phyloP scores from a whole-genome alignment of 2,113 vertebrate genomes.

The Tenrec ecaudatus region DNA sequence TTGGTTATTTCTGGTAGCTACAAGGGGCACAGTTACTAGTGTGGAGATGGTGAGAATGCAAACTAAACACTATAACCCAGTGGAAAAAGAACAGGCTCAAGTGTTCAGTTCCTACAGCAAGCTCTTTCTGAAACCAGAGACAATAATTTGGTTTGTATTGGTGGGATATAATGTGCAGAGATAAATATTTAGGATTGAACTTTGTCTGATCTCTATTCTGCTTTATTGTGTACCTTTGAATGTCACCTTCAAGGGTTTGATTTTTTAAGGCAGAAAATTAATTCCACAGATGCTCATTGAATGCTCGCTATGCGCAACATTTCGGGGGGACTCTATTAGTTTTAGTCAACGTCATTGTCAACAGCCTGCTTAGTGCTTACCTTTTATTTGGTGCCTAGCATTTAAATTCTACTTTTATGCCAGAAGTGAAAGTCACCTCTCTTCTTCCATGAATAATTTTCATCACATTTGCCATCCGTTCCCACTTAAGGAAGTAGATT shows the following conservation, averaged over 20 bases:
- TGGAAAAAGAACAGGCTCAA: too few species aligned
- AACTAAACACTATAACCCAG: too few species aligned
- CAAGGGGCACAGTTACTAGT: too few species aligned
- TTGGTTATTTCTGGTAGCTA: too few species aligned
- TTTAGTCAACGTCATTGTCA: neutral
- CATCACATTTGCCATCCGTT: neutral
- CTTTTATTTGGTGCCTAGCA: neutral
- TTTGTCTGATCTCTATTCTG: neutral
- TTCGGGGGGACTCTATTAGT: neutral
- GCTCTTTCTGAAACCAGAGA: too few species aligned
- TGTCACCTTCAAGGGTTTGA: neutral
- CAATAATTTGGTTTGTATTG: neutral
- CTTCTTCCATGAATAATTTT: neutral
- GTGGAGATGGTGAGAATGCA: too few species aligned
- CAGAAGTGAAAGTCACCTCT: neutral
- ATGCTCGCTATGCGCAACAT: neutral
- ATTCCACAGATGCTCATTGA: neutral
- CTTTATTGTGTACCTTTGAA: neutral
- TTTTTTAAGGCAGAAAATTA: neutral
- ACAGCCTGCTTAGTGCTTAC: neutral
- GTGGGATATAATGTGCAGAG: neutral
- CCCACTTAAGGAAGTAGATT: neutral
- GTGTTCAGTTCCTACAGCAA: too few species aligned
- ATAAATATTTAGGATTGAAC: neutral
- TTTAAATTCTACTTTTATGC: conserved; percentile 3